A percentile compares a stretch with the other conserved stretches of the same genome.
Evolutionary conservation across 2,797 vertebrate genomes (phyloP).

Genomic region (Mycteria americana): DNA sequence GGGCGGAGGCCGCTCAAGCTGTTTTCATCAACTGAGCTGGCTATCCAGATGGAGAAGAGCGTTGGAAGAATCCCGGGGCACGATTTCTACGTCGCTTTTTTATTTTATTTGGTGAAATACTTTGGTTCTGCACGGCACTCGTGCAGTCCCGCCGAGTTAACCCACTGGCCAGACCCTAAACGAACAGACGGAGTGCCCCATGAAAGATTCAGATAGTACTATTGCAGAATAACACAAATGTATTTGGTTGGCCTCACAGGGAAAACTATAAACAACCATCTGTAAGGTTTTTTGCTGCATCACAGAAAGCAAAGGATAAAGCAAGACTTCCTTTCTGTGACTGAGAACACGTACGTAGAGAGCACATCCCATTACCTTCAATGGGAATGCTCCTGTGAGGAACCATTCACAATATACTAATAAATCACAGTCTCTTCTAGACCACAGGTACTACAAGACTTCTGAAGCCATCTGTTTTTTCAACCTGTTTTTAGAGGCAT

Average conservation of each 20-base stretch:
- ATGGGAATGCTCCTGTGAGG: background rate
- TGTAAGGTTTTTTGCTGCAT: background rate
- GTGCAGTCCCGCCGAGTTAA: background rate
- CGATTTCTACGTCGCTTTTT: background rate
- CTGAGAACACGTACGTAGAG: background rate
- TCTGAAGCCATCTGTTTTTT: background rate
- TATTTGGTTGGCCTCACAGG: background rate
- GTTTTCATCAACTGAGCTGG: accelerated
- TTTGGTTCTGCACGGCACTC: no score
- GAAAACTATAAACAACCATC: background rate
- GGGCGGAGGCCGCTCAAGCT: accelerated
- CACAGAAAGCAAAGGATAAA: background rate
- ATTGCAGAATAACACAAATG: background rate
- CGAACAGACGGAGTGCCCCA: background rate
- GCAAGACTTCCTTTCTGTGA: background rate
- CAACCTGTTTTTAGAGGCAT: background rate
- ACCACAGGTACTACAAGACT: background rate
- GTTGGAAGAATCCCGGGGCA: accelerated
- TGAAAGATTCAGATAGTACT: background rate
- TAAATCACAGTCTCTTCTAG: background rate
- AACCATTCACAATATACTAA: background rate
- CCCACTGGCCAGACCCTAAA: accelerated
- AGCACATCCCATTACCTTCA: background rate
- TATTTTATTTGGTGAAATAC: background rate
- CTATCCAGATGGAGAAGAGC: background rate